Conservation (phyloP, 2,113 vertebrate genomes). For the Mus pahari region DNA sequence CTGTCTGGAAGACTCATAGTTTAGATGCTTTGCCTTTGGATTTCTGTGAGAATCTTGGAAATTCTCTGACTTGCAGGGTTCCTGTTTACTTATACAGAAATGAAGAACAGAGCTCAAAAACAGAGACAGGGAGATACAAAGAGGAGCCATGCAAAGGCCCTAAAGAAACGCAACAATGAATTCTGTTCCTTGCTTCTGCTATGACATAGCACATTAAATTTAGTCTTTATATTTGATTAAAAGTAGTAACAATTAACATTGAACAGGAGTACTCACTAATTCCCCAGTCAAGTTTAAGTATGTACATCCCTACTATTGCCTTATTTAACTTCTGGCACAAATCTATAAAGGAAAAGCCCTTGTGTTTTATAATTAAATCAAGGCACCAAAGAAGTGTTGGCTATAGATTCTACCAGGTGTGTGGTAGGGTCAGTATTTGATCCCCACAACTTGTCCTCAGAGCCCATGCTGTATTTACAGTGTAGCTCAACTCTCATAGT, state of each 20-base stretch:
- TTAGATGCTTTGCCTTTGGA: constrained; percentile 41
- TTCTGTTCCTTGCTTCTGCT: neutral
- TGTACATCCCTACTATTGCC: neutral
- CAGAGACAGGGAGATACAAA: neutral
- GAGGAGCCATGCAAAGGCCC: fast-evolving
- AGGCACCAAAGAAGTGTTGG: neutral
- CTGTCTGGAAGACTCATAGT: neutral
- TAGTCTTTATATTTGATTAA: neutral
- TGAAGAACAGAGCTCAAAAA: neutral
- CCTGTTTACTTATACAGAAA: neutral
- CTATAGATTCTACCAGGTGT: neutral
- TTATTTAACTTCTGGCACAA: neutral
- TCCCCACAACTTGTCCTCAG: neutral
- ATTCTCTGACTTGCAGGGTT: neutral
- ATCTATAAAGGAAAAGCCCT: neutral
- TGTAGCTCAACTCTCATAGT: neutral
- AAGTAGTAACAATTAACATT: neutral
- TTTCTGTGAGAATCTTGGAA: neutral
- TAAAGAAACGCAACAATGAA: neutral
- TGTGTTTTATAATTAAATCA: neutral
- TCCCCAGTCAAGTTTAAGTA: constrained; percentile 2
- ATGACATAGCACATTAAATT: neutral
- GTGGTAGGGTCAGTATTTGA: neutral
- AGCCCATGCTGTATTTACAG: fast-evolving
- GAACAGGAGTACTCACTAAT: neutral